Evolutionary conservation across 1,140 invertebrate species (phyloP).

Genomic region (Drosophila arawakana): DNA sequence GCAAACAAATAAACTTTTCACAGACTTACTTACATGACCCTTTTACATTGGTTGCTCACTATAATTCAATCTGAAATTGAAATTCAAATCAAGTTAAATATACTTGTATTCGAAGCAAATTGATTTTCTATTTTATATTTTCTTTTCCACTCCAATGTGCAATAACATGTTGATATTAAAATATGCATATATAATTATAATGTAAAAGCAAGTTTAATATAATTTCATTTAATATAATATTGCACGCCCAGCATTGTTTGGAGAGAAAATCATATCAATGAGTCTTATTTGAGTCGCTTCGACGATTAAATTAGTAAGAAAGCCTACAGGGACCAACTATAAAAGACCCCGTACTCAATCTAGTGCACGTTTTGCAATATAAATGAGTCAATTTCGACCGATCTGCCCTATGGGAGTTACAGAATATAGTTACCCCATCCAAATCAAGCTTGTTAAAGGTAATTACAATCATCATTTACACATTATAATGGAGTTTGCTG

Average conservation of each 20-base stretch:
- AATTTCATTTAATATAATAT: background rate
- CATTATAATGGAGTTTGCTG: too few relatives aligned
- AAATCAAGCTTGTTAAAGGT: too few relatives aligned
- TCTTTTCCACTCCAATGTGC: background rate
- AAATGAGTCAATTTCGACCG: too few relatives aligned
- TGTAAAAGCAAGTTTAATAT: background rate
- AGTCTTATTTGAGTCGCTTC: background rate
- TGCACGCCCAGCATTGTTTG: too few relatives aligned
- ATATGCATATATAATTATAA: slow-evolving; percentile 11
- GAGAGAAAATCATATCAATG: background rate
- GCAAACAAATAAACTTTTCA: slow-evolving; percentile 43
- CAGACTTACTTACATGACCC: background rate
- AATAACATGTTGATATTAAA: background rate
- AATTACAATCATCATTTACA: too few relatives aligned
- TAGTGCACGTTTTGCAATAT: too few relatives aligned
- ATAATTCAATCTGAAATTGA: slow-evolving; percentile 37
- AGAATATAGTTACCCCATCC: too few relatives aligned
- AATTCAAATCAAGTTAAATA: slow-evolving; percentile 29
- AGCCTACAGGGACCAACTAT: too few relatives aligned
- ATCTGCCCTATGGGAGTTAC: too few relatives aligned
- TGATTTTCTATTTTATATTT: background rate
- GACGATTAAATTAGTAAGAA: too few relatives aligned
- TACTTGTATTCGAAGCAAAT: slow-evolving; percentile 24
- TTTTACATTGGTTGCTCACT: slow-evolving; percentile 28
- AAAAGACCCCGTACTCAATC: too few relatives aligned